Base-by-base conservation (phyloP, 2,888 invertebrate species). In the Ephialtes manifestator region DNA sequence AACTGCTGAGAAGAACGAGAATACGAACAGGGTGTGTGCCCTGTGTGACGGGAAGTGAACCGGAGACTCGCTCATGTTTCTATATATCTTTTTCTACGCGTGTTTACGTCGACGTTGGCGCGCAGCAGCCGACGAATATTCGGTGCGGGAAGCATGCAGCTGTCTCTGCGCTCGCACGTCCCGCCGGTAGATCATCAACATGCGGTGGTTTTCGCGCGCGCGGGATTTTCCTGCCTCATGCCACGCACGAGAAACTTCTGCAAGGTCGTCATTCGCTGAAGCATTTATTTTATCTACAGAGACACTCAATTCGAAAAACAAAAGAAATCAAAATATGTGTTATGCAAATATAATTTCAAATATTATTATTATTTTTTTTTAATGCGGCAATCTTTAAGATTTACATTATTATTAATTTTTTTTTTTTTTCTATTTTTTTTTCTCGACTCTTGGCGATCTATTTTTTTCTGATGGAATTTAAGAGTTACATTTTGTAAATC, bases 101-200 rank as follows among this genome's bases (percentile, higher is more conserved):
- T 60, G 46, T 60, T 46, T 74, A 46, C 74, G 58, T 48, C 31
- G 58, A 31, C 63, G 15, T 31, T 20, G 46, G 18, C 35, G 18
- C 60, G 46, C 24, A 31, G 48, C 46, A 15, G 46, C 53, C 35
- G 11, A 55, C n/a, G 55, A 55, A 72, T 24, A 58, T 55, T 72
- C 71, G 55, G 55, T 39, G 55, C 63, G 63, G 63, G 48, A 75
- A 63, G n/a, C 48, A 48, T 63, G 74, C 74, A 75, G 74, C 74
- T 75, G 74, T 48, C 63, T 31, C 60, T 35, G 20, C 18, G 15
- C 48, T 18, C 58, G 51, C 51, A 43, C 70, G 51, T 71, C 53
- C 75, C 70, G 70, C 75, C 53, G 74, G 63, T 46, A 70, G 79
- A 78, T 75, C 70, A 55, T 70, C 79, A 70, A 24, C 46, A 70